These are phyloP conservation scores for Drosophila sulfurigaster DNA, from an alignment of 1,140 invertebrate species.

Conservation along the genomic window DNA sequence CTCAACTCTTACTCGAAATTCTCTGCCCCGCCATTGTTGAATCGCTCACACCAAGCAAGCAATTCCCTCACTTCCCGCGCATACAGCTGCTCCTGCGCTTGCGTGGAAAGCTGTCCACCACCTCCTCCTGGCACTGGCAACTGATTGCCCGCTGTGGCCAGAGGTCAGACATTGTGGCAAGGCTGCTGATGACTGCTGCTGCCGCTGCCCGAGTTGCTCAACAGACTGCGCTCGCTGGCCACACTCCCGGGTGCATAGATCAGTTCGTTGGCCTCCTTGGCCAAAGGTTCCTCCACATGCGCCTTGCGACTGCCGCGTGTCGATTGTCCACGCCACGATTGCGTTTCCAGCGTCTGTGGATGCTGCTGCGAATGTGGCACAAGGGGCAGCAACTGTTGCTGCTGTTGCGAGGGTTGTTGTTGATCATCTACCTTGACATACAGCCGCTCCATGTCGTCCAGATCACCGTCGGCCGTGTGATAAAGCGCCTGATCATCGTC, in stretches of 20 bases:
- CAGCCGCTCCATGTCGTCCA: constrained; percentile 79
- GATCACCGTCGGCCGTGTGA: constrained; percentile 78
- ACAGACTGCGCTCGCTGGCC: constrained; percentile 77
- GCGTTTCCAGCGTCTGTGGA: constrained; percentile 51
- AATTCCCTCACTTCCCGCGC: constrained; percentile 76
- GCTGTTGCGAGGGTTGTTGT: constrained; percentile 63
- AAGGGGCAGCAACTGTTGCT: constrained; percentile 57
- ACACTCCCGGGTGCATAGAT: constrained; percentile 84
- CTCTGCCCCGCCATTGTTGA: constrained; percentile 75
- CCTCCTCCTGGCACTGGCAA: constrained; percentile 10
- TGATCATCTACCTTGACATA: constrained; percentile 81
- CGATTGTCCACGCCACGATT: constrained; percentile 69
- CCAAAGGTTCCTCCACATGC: constrained; percentile 38
- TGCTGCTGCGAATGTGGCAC: constrained; percentile 45
- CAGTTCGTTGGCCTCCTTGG: constrained; percentile 71
- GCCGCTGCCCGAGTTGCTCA: constrained; percentile 79
- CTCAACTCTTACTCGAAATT: constrained; percentile 65
- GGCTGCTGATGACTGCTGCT: constrained; percentile 63
- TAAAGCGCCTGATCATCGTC: constrained; percentile 80
- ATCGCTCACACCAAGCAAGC: constrained; percentile 80
- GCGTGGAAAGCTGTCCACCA: not conserved
- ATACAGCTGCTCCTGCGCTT: constrained; percentile 67
- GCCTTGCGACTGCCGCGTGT: constrained; percentile 59
- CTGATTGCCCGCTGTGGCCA: constrained; percentile 26
- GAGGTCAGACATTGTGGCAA: constrained; percentile 77